Base-by-base conservation (phyloP, 2,797 vertebrate species). In the Coregonus suidteri region DNA sequence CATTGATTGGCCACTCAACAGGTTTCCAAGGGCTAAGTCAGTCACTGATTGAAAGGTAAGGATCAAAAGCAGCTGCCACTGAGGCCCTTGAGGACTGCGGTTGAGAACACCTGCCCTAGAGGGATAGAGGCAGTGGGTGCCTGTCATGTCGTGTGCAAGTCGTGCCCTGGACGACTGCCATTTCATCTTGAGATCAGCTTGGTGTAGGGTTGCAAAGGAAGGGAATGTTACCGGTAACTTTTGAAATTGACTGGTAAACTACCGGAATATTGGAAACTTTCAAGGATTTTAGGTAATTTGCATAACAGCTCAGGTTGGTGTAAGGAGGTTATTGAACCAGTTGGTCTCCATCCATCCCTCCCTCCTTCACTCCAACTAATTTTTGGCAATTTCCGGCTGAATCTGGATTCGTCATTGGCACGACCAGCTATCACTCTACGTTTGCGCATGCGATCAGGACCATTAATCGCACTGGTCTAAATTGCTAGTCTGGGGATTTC, bases 1-100 rank as follows among this genome's bases (percentile, higher is more conserved):
- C 71, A 77, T 51, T 76, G 80, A 79, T 51, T 31, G 68, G n/a
- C 66, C 4, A 81, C 80, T 78, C 79, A 73, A 76, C 73, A 74
- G 73, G 67, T 78, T 76, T 74, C 64, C 66, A 75, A 74, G 56
- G 41, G 20, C 20, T 41, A 34, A 73, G 73, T 41, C 1, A 1
- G 30, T 74, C 0, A 11, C 67, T 78, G 69, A 75, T 71, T 75
- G 75, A 56, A 79, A 51, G 53, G 3, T 71, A 34, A 67, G 41
- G 75, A 35, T 79, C n/a, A 62, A 47, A 64, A 30, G 37, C 25
- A 66, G 37, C 0, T 56, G 30, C 31, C 11, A 56, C 6, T 0
- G 18, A 65, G 75, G 66, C 41, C 71, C 34, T 54, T 6, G 53
- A 69, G 34, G 68, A 78, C 56, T 72, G 25, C 2, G 20, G 20